phyloP scores from a whole-genome alignment of 2,113 vertebrate genomes.

The Paedocypris sp. region DNA sequence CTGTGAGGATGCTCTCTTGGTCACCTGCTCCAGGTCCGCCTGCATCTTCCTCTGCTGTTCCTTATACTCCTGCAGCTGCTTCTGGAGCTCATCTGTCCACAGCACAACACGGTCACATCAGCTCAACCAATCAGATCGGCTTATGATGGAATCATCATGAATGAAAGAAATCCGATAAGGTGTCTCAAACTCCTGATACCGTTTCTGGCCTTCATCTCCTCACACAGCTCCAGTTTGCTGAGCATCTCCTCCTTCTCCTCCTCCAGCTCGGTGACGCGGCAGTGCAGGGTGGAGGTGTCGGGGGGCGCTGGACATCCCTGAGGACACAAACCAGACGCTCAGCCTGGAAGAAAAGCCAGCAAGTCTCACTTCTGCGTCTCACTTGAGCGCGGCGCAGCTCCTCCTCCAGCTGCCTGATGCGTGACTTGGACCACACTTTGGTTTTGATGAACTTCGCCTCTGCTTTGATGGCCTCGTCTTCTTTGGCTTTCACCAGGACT shows the following conservation, averaged over 20 bases:
- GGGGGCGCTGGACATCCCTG: constrained; percentile 21
- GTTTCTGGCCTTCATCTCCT: constrained; percentile 65
- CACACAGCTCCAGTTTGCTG: constrained; percentile 62
- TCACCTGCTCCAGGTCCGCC: constrained; percentile 80
- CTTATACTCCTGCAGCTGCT: constrained; percentile 75
- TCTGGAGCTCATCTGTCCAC: constrained; percentile 64
- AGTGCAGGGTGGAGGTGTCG: constrained; percentile 54
- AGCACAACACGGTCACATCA: neutral
- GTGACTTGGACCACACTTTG: constrained; percentile 83
- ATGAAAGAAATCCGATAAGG: neutral
- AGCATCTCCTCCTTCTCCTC: constrained; percentile 66
- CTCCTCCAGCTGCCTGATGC: constrained; percentile 75
- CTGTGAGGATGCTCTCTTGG: constrained; percentile 81
- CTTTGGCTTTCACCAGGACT: constrained; percentile 72
- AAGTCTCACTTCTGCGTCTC: neutral
- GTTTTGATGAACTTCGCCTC: constrained; percentile 82
- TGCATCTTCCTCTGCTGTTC: constrained; percentile 81
- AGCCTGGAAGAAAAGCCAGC: too few relatives aligned
- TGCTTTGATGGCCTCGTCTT: constrained; percentile 73
- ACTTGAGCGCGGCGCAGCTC: constrained; percentile 71
- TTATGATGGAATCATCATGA: neutral
- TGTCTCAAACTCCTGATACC: constrained; percentile 50
- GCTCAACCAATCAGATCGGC: neutral
- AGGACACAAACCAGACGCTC: too few relatives aligned
- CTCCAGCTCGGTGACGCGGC: constrained; percentile 62